Conservation (phyloP, 2,797 vertebrate genomes). For the Enteromius treurensis region DNA sequence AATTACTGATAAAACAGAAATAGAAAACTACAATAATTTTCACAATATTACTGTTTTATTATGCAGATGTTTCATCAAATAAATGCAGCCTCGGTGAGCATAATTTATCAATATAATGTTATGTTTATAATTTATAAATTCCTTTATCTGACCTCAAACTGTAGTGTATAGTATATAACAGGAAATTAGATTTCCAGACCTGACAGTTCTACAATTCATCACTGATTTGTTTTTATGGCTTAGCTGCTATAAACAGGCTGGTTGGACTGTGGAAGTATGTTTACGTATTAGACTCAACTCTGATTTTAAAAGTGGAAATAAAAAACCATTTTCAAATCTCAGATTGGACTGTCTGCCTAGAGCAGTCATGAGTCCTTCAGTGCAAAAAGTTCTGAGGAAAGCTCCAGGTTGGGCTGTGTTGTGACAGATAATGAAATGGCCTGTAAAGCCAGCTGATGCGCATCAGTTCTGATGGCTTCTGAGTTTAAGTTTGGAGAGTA, state of each 20-base stretch:
- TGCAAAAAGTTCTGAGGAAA: slow-evolving; percentile 1
- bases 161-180: background rate
- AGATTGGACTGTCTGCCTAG: background rate
- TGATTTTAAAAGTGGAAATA: background rate
- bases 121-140: no score
- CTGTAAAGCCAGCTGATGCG: slow-evolving; percentile 43
- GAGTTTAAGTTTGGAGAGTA: slow-evolving; percentile 33
- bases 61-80: no score
- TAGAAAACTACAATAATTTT: background rate
- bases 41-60: no score
- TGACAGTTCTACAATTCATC: background rate
- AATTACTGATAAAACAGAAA: background rate
- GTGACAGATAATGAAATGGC: slow-evolving; percentile 35
- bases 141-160: background rate
- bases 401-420: background rate
- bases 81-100: no score
- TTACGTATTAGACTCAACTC: background rate
- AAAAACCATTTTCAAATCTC: background rate
- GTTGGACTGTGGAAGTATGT: background rate
- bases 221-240: background rate
- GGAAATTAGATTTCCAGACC: background rate
- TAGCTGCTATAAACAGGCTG: background rate
- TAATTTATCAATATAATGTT: no score
- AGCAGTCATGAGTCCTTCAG: background rate
- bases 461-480: slow-evolving; percentile 36